Evolutionary conservation across 2,888 invertebrate genomes (phyloP), one percentile per base, ranked within the genome.

Genomic region (Platerodrilus igneus): DNA sequence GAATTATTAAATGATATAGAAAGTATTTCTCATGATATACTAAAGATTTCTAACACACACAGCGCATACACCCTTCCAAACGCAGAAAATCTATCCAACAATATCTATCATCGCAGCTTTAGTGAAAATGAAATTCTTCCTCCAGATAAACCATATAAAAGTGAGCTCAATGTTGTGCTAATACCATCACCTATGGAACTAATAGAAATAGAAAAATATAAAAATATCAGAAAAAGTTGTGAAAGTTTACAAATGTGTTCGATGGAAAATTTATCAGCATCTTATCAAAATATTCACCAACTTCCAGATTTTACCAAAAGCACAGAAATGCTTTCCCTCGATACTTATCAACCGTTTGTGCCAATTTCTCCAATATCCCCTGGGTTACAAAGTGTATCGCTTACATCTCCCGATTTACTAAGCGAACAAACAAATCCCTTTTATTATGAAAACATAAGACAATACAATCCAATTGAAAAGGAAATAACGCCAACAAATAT

Each of bases 1-100:
- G 79, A 83, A 45, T 65, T 83, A 25, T 65, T 83, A 0, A 78
- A 80, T 40, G 83, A 83, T 45, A 81, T 83, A 4, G 79, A 81
- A 58, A 73, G 76, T 0, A 71, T 76, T 36, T 75, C 76, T 1
- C 63, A 67, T 47, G 69, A 65, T 36, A 65, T 65, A 27, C 41
- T 64, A 26, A 55, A 57, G 29, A 52, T 62, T 10, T 55, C 58
- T 2, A 54, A 50, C 30, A 31, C 47, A 8, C 48, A 41, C 37
- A 36, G 11, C 8, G 3, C 23, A 16, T 11, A 15, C 9, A 9
- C 10, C 8, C 16, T n/a, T n/a, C n/a, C n/a, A n/a, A n/a, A n/a
- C n/a, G n/a, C n/a, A n/a, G n/a, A n/a, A 7, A 23, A n/a, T 9
- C 6, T 23, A 23, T 10, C 25, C 8, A 23, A 23, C 10, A 11